Evolutionary conservation across 2,797 vertebrate genomes (phyloP).

Genomic region (Propithecus perrieri): DNA sequence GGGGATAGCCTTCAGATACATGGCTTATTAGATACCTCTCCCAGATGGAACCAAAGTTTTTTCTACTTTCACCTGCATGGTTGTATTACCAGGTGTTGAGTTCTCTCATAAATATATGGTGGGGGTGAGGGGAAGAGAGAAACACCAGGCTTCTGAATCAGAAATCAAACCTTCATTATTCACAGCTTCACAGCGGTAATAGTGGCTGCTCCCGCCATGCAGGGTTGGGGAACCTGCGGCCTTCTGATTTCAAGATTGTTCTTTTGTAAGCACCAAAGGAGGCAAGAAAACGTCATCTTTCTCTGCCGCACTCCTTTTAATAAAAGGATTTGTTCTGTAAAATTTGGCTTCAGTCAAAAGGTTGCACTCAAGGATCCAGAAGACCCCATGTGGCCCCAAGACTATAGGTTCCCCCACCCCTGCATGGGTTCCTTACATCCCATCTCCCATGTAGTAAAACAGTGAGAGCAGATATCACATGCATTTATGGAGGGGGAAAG

Average conservation of each 20-base stretch:
- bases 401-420: no score
- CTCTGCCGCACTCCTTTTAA: no score
- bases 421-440: background rate
- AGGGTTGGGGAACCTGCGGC: no score
- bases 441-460: background rate
- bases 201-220: background rate
- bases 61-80: background rate
- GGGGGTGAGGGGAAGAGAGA: no score
- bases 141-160: background rate
- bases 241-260: no score
- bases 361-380: no score
- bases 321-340: no score
- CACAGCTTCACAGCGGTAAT: background rate
- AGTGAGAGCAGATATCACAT: background rate
- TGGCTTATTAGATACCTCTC: background rate
- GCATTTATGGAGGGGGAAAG: background rate
- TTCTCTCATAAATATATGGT: background rate
- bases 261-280: no score
- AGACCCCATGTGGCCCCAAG: no score
- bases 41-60: background rate
- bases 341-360: no score
- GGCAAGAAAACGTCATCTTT: no score
- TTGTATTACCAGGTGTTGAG: background rate
- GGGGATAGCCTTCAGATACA: background rate
- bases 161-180: background rate